A percentile compares a stretch with the other conserved stretches of the same genome.
Evolutionary conservation across 2,113 vertebrate genomes (phyloP).

Genomic region (Chiloscyllium plagiosum): DNA sequence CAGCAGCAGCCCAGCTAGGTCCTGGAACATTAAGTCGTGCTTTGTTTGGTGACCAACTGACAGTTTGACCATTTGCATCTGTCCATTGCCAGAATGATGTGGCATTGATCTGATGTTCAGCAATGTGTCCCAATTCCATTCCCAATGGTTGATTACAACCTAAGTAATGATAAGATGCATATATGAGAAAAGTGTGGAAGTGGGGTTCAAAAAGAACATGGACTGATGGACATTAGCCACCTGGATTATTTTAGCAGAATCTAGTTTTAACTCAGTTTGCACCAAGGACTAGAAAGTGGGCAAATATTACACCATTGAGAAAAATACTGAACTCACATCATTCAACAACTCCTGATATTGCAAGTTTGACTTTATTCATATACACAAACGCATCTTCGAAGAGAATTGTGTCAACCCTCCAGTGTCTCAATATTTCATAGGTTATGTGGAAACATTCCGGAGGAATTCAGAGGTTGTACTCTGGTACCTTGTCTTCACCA

Average conservation of each 20-base stretch:
- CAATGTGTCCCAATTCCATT: slow-evolving; percentile 47
- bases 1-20: slow-evolving; percentile 56
- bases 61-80: slow-evolving; percentile 48
- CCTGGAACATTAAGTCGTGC: slow-evolving; percentile 51
- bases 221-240: background rate
- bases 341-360: background rate
- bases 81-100: slow-evolving; percentile 60
- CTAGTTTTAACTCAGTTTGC: background rate
- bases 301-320: background rate
- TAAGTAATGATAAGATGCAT: slow-evolving; percentile 30
- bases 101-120: slow-evolving; percentile 50
- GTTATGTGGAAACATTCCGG: too few relatives aligned
- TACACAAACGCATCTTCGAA: background rate
- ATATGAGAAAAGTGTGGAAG: background rate
- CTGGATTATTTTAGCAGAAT: background rate
- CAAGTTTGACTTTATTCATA: background rate
- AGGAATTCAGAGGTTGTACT: too few relatives aligned
- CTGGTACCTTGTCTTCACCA: too few relatives aligned
- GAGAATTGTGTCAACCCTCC: background rate
- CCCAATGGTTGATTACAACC: slow-evolving; percentile 61
- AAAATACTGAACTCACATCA: background rate
- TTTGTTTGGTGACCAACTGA: slow-evolving; percentile 56
- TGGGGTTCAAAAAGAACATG: background rate
- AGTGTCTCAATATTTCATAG: background rate
- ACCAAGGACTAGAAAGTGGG: background rate